Conservation (phyloP, 2,888 invertebrate species). For the Macrophya annulata region DNA sequence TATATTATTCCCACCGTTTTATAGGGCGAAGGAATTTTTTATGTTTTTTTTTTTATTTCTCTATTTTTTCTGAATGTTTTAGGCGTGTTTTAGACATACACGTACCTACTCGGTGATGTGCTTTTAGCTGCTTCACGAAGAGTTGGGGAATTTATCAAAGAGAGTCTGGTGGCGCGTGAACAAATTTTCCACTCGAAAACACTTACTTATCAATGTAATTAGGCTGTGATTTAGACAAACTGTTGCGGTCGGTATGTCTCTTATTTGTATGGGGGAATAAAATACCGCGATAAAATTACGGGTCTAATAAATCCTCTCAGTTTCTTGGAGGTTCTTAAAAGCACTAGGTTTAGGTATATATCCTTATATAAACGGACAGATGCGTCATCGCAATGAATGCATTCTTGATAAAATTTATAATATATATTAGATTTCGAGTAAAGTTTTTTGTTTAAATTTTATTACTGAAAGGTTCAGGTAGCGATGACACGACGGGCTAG, state of each 20-base stretch:
- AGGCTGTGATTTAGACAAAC: constrained; percentile 38
- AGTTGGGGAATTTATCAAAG: not conserved
- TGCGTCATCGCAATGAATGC: constrained; percentile 3
- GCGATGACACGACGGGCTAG: constrained; percentile 11
- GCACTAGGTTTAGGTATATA: not conserved
- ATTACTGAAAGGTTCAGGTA: not conserved
- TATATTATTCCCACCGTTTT: not conserved
- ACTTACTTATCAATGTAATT: constrained; percentile 47
- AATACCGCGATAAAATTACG: not conserved
- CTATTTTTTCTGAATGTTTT: no score
- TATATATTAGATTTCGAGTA: constrained; percentile 22
- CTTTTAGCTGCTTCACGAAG: not conserved
- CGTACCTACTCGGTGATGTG: no score
- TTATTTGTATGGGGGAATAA: not conserved
- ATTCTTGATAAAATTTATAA: constrained; percentile 21
- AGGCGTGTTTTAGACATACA: not conserved
- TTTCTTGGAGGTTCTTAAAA: not conserved
- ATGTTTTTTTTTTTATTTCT: no score
- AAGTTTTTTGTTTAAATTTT: not conserved
- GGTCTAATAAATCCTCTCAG: constrained; percentile 23
- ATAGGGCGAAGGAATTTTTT: not conserved
- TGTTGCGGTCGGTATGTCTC: not conserved
- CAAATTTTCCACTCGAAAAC: constrained; percentile 38
- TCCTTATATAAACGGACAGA: not conserved
- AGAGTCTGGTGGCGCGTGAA: constrained; percentile 5